Percentiles rank a stretch among this genome's conserved stretches.
These are phyloP conservation scores for Jordanella pulchra DNA, from an alignment of 2,797 vertebrate genomes.

Conservation along the genomic window DNA sequence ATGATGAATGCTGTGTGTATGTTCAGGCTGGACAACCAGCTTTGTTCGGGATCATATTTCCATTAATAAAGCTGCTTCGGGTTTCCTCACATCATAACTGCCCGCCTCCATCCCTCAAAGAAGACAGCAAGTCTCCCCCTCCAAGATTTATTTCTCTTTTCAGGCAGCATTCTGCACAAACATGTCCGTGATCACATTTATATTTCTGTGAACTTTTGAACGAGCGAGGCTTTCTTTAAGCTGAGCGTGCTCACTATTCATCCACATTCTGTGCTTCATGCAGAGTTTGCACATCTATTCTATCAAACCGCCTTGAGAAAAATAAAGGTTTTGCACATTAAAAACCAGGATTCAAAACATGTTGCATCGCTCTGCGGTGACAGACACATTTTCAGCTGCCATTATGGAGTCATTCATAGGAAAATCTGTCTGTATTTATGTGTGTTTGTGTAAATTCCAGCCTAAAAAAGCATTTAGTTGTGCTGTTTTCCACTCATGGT, in stretches of 20 bases:
- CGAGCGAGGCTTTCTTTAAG: neutral
- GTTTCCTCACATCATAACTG: neutral
- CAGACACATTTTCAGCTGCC: neutral
- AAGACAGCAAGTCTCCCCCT: too few relatives aligned
- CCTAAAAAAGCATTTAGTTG: neutral
- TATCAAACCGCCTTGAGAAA: neutral
- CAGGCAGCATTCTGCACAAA: slow-evolving; percentile 1
- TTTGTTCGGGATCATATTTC: neutral
- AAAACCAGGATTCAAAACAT: too few relatives aligned
- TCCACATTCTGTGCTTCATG: neutral
- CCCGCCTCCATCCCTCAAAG: neutral
- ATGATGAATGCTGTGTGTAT: neutral
- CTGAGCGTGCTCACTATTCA: neutral
- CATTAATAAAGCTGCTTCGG: neutral
- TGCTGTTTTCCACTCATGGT: neutral
- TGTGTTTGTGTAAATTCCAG: neutral
- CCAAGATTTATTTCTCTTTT: neutral
- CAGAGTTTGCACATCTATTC: neutral
- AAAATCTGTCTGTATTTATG: neutral
- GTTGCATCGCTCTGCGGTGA: too few relatives aligned
- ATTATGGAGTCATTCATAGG: neutral
- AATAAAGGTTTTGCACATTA: too few relatives aligned
- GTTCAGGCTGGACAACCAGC: too few relatives aligned
- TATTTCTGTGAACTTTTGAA: neutral
- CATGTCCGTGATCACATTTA: neutral